A percentile compares a stretch with the other conserved stretches of the same genome.
These are phyloP conservation scores for Drosophila sproati DNA, from an alignment of 1,140 invertebrate species.

Conservation along the genomic window DNA sequence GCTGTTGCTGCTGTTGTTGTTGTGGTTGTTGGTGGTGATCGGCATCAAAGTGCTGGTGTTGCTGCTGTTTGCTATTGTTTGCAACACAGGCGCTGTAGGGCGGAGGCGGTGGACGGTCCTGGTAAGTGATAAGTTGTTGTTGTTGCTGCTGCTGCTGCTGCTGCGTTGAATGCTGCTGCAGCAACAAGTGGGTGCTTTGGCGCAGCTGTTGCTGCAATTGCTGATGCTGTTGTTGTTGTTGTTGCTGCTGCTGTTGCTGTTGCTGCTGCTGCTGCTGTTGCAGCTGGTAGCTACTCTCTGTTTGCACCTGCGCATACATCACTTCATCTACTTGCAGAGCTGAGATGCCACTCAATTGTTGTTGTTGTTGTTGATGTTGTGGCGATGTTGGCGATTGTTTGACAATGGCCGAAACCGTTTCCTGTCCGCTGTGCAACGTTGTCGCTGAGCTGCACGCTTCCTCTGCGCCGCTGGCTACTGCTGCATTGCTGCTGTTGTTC, in stretches of 20 bases:
- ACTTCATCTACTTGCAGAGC: constrained; percentile 58
- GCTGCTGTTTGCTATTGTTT: constrained; percentile 29
- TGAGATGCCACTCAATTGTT: constrained; percentile 33
- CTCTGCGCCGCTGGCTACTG: constrained; percentile 27
- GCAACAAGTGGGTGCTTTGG: constrained; percentile 29
- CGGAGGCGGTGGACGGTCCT: constrained; percentile 63
- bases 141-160: constrained; percentile 27
- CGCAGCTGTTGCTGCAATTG: constrained; percentile 50
- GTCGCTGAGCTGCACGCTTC: constrained; percentile 2
- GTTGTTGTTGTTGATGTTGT: constrained; percentile 41
- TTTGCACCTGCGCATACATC: constrained; percentile 46
- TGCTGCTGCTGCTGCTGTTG: constrained; percentile 40
- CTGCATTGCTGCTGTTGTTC: constrained; percentile 3
- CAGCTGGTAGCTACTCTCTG: constrained; percentile 51
- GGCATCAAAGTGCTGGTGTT: constrained; percentile 24
- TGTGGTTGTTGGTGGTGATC: not conserved
- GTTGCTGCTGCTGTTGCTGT: constrained; percentile 27
- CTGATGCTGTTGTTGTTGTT: constrained; percentile 38
- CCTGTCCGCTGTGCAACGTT: constrained; percentile 20
- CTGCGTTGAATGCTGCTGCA: constrained; percentile 37
- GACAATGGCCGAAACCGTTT: constrained; percentile 49
- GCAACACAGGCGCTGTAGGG: constrained; percentile 42
- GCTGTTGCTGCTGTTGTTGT: constrained; percentile 21
- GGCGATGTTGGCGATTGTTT: constrained; percentile 72
- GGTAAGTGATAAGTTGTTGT: constrained; percentile 47